Evolutionary conservation across 2,797 vertebrate species (phyloP), one percentile per base, ranked within the genome.

Genomic region (Anguilla pacifica): DNA sequence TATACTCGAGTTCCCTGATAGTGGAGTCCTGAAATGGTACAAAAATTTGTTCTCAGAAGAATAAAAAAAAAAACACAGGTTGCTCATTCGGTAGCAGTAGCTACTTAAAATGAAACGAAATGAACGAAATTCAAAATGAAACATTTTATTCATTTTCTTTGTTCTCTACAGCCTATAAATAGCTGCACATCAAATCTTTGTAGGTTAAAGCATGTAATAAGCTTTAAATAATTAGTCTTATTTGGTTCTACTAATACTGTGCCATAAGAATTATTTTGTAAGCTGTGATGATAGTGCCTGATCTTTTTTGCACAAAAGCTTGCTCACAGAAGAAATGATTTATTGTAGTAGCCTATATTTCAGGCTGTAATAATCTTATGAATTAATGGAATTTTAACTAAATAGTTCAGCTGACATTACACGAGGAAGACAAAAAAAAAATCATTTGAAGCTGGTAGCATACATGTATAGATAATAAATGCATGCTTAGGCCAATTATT

Each of bases 11-110:
- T 85, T 53, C 55, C 83, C 67, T 53, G 77, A 77, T 55, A 88
- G 79, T 77, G 87, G 67, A 28, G 11, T 67, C 49, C 87, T 88
- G 86, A 87, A 87, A 74, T 84, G 86, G 61, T 74, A 74, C 83
- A 83, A 84, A 87, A 59, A 87, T 72, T 61, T 83, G 59, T 87
- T 87, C 43, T 31, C 10, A 57, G 77, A 81, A 28, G 46, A 10
- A 43, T 53, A 46, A 77, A 46, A 46, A 39, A 39, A 43, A 46
- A 43, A 39, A 9, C 55, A n/a, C 46, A 51, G 61, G 67, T 84
- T 85, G 51, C 83, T 88, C 51, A 85, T 83, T 85, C 70, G 46
- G 57, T 77, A 49, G 51, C 53, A 46, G 43, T 46, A 46, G 28
- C 19, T 84, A 53, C 31, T 82, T 74, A 74, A 35, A 74, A 35